These are phyloP conservation scores for Arothron firmamentum DNA, from an alignment of 2,113 vertebrate genomes.

Conservation along the genomic window DNA sequence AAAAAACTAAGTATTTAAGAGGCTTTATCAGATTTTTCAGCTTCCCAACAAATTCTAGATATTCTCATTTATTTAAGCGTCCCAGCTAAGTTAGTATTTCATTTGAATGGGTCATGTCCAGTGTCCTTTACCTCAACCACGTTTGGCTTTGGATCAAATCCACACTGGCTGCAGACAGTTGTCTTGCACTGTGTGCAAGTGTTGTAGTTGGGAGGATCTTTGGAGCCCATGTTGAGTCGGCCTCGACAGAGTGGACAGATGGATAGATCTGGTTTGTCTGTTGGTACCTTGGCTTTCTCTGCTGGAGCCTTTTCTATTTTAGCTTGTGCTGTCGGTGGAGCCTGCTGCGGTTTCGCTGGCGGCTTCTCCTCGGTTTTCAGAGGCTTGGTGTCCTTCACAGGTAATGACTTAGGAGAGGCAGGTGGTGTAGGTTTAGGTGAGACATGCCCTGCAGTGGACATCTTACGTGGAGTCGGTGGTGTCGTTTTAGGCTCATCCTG, in stretches of 20 bases:
- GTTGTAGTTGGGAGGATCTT: constrained; percentile 83
- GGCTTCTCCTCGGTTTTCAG: constrained; percentile 57
- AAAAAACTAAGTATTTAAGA: not conserved
- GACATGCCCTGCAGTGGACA: constrained; percentile 39
- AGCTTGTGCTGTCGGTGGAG: constrained; percentile 38
- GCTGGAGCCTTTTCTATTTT: constrained; percentile 34
- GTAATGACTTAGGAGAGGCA: constrained; percentile 53
- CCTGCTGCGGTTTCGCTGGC: constrained; percentile 62
- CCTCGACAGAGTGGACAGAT: constrained; percentile 88
- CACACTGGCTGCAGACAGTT: constrained; percentile 89
- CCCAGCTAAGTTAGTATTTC: not conserved
- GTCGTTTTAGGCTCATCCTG: constrained; percentile 68
- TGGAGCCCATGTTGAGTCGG: constrained; percentile 78
- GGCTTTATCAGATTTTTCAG: too few relatives aligned
- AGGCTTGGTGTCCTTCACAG: constrained; percentile 29
- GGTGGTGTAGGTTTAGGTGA: constrained; percentile 55
- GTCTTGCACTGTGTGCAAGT: constrained; percentile 90
- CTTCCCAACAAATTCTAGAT: too few relatives aligned
- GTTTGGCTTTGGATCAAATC: constrained; percentile 89
- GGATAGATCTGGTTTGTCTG: constrained; percentile 15
- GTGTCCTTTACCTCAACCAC: constrained; percentile 69
- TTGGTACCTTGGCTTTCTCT: constrained; percentile 41
- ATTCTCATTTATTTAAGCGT: too few relatives aligned
- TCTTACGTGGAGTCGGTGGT: constrained; percentile 60
- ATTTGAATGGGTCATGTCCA: too few relatives aligned